phyloP scores from a whole-genome alignment of 1,140 invertebrate genomes.

The Stegodyphus mimosarum region DNA sequence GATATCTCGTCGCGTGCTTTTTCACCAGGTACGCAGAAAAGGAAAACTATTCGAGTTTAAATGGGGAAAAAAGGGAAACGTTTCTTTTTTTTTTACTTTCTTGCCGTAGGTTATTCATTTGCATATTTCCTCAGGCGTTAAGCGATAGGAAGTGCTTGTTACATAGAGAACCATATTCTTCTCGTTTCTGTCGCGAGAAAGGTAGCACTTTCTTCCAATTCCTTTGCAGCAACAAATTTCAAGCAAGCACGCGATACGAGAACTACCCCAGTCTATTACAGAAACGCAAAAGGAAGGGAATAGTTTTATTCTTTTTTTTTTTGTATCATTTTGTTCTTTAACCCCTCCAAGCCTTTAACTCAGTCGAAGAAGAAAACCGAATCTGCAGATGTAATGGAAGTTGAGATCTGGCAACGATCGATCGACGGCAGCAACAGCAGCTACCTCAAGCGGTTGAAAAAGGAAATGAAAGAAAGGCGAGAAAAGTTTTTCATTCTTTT shows the following conservation, averaged over 20 bases:
- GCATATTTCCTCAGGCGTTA: neutral
- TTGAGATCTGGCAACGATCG: neutral
- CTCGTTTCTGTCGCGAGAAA: neutral
- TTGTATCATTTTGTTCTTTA: neutral
- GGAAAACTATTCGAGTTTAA: conserved; percentile 2
- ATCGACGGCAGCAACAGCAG: neutral
- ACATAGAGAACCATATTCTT: neutral
- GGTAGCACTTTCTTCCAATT: neutral
- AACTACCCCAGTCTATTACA: neutral
- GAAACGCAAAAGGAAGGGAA: neutral
- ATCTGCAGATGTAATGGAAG: neutral
- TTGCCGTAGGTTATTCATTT: neutral
- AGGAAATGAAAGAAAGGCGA: neutral
- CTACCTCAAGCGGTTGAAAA: neutral
- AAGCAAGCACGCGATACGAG: neutral
- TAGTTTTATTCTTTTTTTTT: neutral
- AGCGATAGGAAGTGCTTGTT: neutral
- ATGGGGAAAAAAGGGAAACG: neutral
- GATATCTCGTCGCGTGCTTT: neutral
- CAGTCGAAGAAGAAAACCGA: neutral
- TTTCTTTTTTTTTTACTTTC: neutral
- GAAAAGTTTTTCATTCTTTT: no score
- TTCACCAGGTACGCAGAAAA: neutral
- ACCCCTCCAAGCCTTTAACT: neutral
- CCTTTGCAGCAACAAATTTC: neutral